Base-by-base conservation (phyloP, 2,888 invertebrate species). In the Coronaproctus castanopsis region DNA sequence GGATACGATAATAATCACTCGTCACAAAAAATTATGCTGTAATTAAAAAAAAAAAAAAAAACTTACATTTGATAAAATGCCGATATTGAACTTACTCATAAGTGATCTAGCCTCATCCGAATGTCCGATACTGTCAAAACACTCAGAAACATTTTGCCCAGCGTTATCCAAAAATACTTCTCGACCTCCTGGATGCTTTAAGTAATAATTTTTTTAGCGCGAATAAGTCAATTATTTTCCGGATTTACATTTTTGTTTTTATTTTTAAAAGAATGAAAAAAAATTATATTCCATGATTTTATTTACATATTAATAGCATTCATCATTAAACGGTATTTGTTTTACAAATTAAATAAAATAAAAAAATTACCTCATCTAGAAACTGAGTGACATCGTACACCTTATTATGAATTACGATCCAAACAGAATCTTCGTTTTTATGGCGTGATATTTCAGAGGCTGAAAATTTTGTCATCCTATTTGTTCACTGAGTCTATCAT, bases 381-480 rank as follows among this genome's bases (percentile, higher is more conserved):
- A 85, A 89, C 62, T 76, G 73, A 1, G 87, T 83, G 10, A 90
- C 82, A 73, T 90, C 83, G 69, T 86, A 90, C 58, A 90, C 81
- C 67, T 79, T 77, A 69, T 87, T 81, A 69, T 87, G 81, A 68
- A 90, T 85, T 51, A 87, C 78, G 59, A 88, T 72, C 87, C 86
- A 89, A 21, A 62, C 62, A 49, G 77, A 71, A 56, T 75, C 74
- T 62, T 75, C 74, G 61, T 77, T 75, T 62, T 77, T 80, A 70
- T 86, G 83, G 64, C 78, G 73, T 62, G 78, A 77, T 19, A 89
- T 80, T 73, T 89, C 85, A 19, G 21, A 10, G 5, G 36, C 49
- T 21, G 54, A 24, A 24, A 57, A 62, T 20, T n/a, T 53, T 20
- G 18, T 53, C 58, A 53, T 58, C 36, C 36, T 36, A 5, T n/a